Conservation (phyloP, 2,888 invertebrate genomes). For the Meta bourneti region DNA sequence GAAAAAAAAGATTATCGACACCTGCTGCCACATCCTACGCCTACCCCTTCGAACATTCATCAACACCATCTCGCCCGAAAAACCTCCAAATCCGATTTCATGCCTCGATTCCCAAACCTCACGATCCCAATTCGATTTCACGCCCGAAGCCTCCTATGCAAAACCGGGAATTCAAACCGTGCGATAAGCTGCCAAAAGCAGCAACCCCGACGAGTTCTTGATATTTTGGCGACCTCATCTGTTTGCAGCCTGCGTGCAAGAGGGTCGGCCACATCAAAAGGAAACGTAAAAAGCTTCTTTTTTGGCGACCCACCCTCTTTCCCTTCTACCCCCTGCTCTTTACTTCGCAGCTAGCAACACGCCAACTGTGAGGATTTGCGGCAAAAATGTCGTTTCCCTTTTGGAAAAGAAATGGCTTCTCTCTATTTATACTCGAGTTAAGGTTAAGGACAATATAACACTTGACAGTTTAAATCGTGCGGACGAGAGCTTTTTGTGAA, state of each 20-base stretch:
- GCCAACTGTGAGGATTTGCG: constrained; percentile 58
- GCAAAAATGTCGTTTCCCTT: constrained; percentile 67
- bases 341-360: constrained; percentile 45
- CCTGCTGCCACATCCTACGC: constrained; percentile 6
- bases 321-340: not conserved
- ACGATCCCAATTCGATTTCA: not conserved
- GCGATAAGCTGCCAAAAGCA: constrained; percentile 41
- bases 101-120: constrained; percentile 24
- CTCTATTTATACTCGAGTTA: constrained; percentile 49
- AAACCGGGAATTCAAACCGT: not conserved
- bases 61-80: not conserved
- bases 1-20: constrained; percentile 3
- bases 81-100: constrained; percentile 27
- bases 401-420: constrained; percentile 20
- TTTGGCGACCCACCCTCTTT: constrained; percentile 42
- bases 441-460: constrained; percentile 6
- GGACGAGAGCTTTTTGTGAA: not conserved
- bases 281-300: constrained; percentile 65
- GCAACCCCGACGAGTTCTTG: constrained; percentile 36
- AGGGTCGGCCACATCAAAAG: constrained; percentile 60
- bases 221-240: constrained; percentile 70
- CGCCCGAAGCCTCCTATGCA: not conserved
- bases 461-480: not conserved
- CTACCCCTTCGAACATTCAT: constrained; percentile 13
- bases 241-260: constrained; percentile 59